phyloP scores from a whole-genome alignment of 1,140 invertebrate species.

The Temnothorax longispinosus region DNA sequence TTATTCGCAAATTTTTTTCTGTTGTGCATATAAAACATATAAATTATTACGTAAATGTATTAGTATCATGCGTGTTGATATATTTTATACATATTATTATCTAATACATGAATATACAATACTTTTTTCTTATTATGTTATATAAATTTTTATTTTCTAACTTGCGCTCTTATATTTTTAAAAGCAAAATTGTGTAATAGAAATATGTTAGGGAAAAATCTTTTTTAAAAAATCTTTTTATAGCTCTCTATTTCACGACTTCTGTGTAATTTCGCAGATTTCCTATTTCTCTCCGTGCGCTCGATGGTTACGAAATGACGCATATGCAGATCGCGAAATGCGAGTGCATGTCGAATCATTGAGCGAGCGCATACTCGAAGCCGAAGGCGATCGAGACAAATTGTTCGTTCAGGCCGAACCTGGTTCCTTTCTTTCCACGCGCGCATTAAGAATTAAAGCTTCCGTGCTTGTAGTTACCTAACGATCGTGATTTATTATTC shows the following conservation, averaged over 20 bases:
- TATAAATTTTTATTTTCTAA: background rate
- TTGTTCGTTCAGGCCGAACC: conserved; percentile 34
- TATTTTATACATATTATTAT: background rate
- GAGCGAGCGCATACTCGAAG: conserved; percentile 33
- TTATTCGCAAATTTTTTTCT: no score
- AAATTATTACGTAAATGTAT: no score
- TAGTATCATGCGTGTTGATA: background rate
- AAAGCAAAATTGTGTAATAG: background rate
- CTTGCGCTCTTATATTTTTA: background rate
- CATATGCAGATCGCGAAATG: conserved; percentile 12
- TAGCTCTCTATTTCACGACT: background rate
- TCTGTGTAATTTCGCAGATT: background rate
- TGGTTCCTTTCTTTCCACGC: conserved; percentile 38
- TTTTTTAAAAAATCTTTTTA: no score
- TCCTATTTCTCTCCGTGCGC: background rate
- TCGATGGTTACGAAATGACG: conserved; percentile 19
- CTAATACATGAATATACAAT: background rate
- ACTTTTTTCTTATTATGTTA: background rate
- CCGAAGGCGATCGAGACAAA: conserved; percentile 64
- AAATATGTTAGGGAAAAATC: background rate
- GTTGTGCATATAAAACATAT: no score
- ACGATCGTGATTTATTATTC: conserved; percentile 80
- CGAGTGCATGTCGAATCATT: conserved; percentile 33
- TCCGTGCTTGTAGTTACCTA: conserved; percentile 77
- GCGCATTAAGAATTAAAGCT: conserved; percentile 79